A percentile compares a stretch with the other conserved stretches of the same genome.
Evolutionary conservation across 2,797 vertebrate genomes (phyloP).

Genomic region (Helostoma temminkii): DNA sequence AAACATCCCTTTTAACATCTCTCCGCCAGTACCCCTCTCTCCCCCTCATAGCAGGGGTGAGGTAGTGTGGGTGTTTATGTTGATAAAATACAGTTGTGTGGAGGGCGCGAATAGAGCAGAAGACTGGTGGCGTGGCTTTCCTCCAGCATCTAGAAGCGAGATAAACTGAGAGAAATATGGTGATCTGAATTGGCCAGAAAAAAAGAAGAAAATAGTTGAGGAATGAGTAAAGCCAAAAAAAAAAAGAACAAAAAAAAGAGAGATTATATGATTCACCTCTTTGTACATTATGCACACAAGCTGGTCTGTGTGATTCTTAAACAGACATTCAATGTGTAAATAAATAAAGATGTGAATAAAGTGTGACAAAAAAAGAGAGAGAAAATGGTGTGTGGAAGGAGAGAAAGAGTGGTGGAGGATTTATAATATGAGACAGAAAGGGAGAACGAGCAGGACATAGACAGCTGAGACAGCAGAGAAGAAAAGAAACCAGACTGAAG

Average conservation of each 20-base stretch:
- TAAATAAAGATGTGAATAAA: constrained; percentile 36
- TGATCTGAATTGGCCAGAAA: constrained; percentile 2
- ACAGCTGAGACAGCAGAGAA: constrained; percentile 64
- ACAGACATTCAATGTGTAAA: constrained; percentile 37
- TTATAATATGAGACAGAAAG: constrained; percentile 30
- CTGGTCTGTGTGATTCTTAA: constrained; percentile 43
- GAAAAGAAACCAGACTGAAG: constrained; percentile 59
- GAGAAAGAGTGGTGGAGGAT: constrained; percentile 28
- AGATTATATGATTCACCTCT: constrained; percentile 16
- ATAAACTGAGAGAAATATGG: background rate
- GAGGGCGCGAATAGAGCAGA: constrained; percentile 36
- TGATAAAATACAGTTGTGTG: constrained; percentile 67
- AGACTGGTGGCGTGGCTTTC: constrained; percentile 26
- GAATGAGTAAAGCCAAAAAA: constrained; percentile 22
- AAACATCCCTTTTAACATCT: constrained; percentile 56
- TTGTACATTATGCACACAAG: constrained; percentile 26
- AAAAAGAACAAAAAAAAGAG: background rate
- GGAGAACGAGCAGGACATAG: constrained; percentile 16
- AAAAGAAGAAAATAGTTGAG: constrained; percentile 12
- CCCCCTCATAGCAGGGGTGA: constrained; percentile 46
- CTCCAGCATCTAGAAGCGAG: constrained; percentile 21
- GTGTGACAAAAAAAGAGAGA: constrained; percentile 29
- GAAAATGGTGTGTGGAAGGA: constrained; percentile 3
- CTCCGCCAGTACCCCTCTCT: constrained; percentile 5
- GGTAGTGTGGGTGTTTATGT: constrained; percentile 54